These are phyloP conservation scores for Athalia circularis DNA, from an alignment of 2,888 invertebrate species.

Conservation along the genomic window DNA sequence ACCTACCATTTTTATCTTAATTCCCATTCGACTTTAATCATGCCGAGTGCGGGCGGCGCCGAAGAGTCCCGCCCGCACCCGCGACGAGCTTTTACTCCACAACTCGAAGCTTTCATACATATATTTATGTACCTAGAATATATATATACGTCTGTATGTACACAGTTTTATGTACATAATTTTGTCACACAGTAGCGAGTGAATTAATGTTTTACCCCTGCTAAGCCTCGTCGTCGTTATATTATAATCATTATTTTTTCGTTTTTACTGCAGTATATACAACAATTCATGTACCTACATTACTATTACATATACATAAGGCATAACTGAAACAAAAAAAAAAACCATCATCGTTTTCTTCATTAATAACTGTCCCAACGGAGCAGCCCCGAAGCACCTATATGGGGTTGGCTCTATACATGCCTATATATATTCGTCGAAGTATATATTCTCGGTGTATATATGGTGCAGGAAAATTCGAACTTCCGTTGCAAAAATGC, in stretches of 20 bases:
- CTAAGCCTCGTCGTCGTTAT: no score
- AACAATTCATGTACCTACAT: slow-evolving; percentile 7
- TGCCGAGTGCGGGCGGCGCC: slow-evolving; percentile 37
- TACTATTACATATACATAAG: slow-evolving; percentile 8
- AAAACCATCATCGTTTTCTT: slow-evolving; percentile 52
- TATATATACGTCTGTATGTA: no score
- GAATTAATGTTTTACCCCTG: no score
- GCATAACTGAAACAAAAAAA: slow-evolving; percentile 14
- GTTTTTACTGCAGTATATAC: background rate
- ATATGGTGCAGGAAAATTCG: background rate
- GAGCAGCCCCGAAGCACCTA: slow-evolving; percentile 30
- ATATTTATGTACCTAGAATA: background rate
- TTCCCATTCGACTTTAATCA: slow-evolving; percentile 38
- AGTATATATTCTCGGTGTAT: background rate
- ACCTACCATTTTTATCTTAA: slow-evolving; percentile 27
- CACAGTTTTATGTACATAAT: no score
- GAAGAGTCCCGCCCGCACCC: background rate
- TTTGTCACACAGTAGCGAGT: no score
- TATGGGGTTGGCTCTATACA: slow-evolving; percentile 55
- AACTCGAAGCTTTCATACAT: no score
- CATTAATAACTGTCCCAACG: slow-evolving; percentile 66
- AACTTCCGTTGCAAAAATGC: background rate
- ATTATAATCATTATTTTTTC: no score
- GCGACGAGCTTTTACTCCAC: background rate
- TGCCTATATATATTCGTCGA: background rate